Base-by-base conservation (phyloP, 2,888 invertebrate species). In the Allolobophora icterica region DNA sequence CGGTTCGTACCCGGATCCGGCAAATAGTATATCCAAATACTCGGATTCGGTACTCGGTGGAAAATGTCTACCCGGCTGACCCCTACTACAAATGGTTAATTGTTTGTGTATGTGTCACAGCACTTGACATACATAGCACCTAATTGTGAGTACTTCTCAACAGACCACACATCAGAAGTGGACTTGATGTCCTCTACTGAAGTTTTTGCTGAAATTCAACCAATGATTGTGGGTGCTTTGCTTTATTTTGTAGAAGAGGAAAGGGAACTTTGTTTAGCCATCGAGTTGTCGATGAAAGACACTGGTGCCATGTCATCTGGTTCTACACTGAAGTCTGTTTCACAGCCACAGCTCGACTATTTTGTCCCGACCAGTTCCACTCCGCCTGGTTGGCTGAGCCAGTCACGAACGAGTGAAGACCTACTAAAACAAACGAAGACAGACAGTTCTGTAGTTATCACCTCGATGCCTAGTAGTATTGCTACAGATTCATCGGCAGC, bases 261-360 rank as follows among this genome's bases (percentile, higher is more conserved):
- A 35, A 89, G 91, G 17, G 93, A 93, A 89, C 91, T 93, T n/a
- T 90, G 92, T n/a, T 58, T 96, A 52, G 96, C 96, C 30, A 96
- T 96, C 90, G 96, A 96, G 93, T 94, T 96, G 52, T 96, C 96
- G 83, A 94, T 96, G 89, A 96, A 96, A 93, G 96, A 96, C 52
- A 19, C 90, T 40, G 35, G 40, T 89, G 35, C 90, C 17, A 24
- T 35, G 35, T 34, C 89, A 87, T 89, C 91, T 34, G 90, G 33
- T 34, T 89, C 34, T n/a, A 89, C 84, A 40, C 83, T 83, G 38
- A 89, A 42, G 71, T 58, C 90, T 34, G 38, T 58, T 33, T 52
- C 90, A 83, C 52, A 45, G 87, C 87, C 87, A 87, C 87, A 87
- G 87, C 87, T 87, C 17, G 87, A 87, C 35, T 87, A 87, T 87